Base-by-base conservation (phyloP, 2,797 vertebrate genomes). In the Dicrostonyx torquatus region DNA sequence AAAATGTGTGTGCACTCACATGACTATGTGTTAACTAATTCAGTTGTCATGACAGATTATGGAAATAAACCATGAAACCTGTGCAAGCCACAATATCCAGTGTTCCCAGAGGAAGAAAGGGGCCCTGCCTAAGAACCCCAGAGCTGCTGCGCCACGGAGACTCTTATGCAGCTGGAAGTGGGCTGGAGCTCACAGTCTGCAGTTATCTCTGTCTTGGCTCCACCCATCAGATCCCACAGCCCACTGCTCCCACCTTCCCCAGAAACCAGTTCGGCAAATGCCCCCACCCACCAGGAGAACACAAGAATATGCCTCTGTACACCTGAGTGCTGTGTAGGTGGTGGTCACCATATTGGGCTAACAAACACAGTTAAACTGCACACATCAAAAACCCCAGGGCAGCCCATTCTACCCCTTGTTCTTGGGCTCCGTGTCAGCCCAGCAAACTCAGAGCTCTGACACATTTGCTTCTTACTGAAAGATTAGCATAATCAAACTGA, bases 161-260 rank as follows among this genome's bases (percentile, higher is more conserved):
- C 64, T 0, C 37, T 0, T 0, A 37, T 20, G 17, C 0, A 53
- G 9, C 3, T 1, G 1, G 5, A n/a, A 29, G 1, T 0, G 1
- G 4, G 50, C 66, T 4, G 45, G 17, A 37, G 45, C 9, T 12
- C 0, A 40, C 0, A 0, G 17, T 53, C 68, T 73, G 26, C 3
- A 3, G 48, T 20, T 7, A 37, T 1, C 76, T 66, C 34, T 6
- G 6, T 5, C 13, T 50, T 29, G n/a, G 14, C 13, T 45, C 40
- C 29, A 17, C 6, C 14, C 0, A 5, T 29, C 8, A 0, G 7
- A 18, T 14, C 45, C 22, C 22, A n/a, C 48, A 1, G 1, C 24
- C 50, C 29, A 4, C 64, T 5, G 34, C 15, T 6, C 43, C 62
- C n/a, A 3, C 58, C n/a, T 10, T 11, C 26, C 72, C 72, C 24